Evolutionary conservation across 1,140 invertebrate species (phyloP), one percentile per base, ranked within the genome.

Genomic region (Nymphalis io): DNA sequence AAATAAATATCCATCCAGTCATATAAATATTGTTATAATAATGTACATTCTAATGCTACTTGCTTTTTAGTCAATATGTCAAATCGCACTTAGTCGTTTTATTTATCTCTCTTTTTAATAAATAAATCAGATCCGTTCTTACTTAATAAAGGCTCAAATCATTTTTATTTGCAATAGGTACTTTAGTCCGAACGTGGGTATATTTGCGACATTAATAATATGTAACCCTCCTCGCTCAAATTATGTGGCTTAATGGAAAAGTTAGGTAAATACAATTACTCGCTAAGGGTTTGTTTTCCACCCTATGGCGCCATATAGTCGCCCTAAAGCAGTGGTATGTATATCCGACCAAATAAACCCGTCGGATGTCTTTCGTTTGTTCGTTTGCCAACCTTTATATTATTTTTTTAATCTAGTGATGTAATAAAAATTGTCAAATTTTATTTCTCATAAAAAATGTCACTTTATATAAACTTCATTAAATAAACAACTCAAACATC

Each of bases 261-360:
- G 75, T 78, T 76, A 74, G 72, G 77, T 81, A 80, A 84, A 83
- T 79, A 83, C 76, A 81, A 83, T 82, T 78, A 78, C 72, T 59
- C 53, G 67, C 70, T 18, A 57, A 81, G 74, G 74, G 80, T 73
- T 73, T 71, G 70, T 66, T 46, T 60, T 68, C 65, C 62, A 74
- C 71, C 73, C 74, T 68, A 67, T 64, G 76, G 76, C 76, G 76
- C 76, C 76, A 51, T 48, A 60, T 63, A 46, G 76, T 71, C 76
- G 76, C 60, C 68, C 65, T 68, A 64, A 44, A 21, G 64, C 60
- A 38, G 13, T 67, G 63, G 57, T 67, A 59, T 58, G 66, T 65
- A 72, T n/a, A 55, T 68, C 67, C 70, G 55, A 58, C 58, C 63
- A 73, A 79, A 74, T 66, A 80, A 74, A 75, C 60, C 44, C 55